Evolutionary conservation across 2,113 vertebrate species (phyloP), one percentile per base, ranked within the genome.

Genomic region (Oxyruncus cristatus): DNA sequence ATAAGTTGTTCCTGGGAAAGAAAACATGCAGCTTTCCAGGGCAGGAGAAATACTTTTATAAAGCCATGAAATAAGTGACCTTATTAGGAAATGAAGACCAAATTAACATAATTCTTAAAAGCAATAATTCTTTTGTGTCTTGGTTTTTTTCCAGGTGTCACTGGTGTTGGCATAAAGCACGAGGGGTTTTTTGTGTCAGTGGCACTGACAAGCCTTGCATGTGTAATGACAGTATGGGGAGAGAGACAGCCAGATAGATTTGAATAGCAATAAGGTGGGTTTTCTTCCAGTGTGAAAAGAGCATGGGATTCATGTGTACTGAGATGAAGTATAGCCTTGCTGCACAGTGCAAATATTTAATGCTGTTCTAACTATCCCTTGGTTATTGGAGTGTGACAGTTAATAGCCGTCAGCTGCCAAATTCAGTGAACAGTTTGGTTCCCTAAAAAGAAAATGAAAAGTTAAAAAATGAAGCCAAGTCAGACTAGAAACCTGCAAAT

Each of bases 311-410:
- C 65, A 7, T 95, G 91, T 94, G 86, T 94, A 80, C 83, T 52
- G 83, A 96, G 90, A 93, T 93, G 95, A 97, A 93, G 93, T 89
- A 94, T 52, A 85, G 94, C 94, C 79, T 82, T 91, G 80, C 86
- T 95, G 82, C 94, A 94, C 84, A 92, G 81, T 85, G 93, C 97
- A 97, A 96, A 97, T 97, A 95, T 97, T 97, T 97, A 97, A 97
- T 88, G 88, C 93, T 94, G 70, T 93, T 93, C 92, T 94, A 96
- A 97, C 93, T 96, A 96, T 95, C 90, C 92, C 88, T 83, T 88
- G 92, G 88, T 96, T 96, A 92, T 95, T 95, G 94, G 88, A 97
- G 93, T 97, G 94, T 97, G 97, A 97, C 92, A 82, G 93, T 93
- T 97, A 96, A 97, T 97, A 97, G 96, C 93, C 30, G 2, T 97